Evolutionary conservation across 2,888 invertebrate species (phyloP).

Genomic region (Mechanitis mazaeus): DNA sequence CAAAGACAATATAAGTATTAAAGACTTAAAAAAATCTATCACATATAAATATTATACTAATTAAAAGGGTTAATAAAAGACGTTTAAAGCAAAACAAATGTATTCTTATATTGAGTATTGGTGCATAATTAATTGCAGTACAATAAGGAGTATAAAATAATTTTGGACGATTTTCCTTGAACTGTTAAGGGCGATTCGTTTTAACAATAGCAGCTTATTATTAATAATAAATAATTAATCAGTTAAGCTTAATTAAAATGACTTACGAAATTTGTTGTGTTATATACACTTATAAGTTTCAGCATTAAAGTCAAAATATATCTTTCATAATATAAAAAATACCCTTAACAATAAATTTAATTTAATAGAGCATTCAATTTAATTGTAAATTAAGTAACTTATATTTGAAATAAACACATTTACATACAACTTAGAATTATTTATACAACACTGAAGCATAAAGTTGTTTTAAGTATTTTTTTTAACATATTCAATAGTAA

Average conservation of each 20-base stretch:
- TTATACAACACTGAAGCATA: no score
- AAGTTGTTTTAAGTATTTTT: no score
- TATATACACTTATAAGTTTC: not conserved
- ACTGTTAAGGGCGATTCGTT: conserved; percentile 66
- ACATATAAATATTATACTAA: conserved; percentile 54
- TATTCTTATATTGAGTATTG: conserved; percentile 49
- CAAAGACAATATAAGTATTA: conserved; percentile 34
- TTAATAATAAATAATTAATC: no score
- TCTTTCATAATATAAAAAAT: no score
- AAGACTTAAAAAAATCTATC: conserved; percentile 45
- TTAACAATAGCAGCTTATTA: conserved; percentile 18
- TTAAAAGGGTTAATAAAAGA: conserved; percentile 36
- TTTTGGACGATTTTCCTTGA: conserved; percentile 65
- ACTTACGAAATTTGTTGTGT: not conserved
- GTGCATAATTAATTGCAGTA: conserved; percentile 41
- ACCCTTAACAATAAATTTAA: no score
- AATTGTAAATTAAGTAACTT: no score
- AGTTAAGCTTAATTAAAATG: conserved; percentile 5
- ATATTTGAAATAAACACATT: no score
- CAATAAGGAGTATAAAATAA: conserved; percentile 48
- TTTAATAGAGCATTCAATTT: no score
- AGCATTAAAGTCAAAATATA: no score
- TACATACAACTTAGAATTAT: no score
- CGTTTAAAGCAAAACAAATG: conserved; percentile 48
- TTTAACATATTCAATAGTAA: no score